These are phyloP conservation scores for Tenthredo amoena DNA, from an alignment of 2,888 invertebrate species.

Conservation along the genomic window DNA sequence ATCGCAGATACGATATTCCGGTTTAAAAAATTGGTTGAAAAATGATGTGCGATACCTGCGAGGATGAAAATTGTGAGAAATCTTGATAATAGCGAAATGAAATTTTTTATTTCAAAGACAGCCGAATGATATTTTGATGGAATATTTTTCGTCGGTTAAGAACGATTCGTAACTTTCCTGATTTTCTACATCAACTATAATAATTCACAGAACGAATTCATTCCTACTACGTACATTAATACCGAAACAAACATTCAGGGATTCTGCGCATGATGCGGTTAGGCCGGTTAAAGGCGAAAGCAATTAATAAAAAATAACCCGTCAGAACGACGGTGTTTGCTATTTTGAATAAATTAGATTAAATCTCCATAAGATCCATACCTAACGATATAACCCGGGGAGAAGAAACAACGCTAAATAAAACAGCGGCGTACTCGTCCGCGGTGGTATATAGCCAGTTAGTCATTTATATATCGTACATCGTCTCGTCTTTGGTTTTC, in stretches of 20 bases:
- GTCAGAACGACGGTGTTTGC: slow-evolving; percentile 32
- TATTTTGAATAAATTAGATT: slow-evolving; percentile 53
- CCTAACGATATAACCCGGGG: slow-evolving; percentile 37
- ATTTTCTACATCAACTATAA: neutral
- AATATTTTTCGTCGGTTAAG: neutral
- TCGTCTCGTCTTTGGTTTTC: neutral
- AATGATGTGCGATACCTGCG: neutral
- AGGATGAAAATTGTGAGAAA: neutral
- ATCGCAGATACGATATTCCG: neutral
- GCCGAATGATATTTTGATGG: neutral
- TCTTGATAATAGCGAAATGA: neutral
- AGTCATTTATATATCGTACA: slow-evolving; percentile 34
- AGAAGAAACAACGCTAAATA: slow-evolving; percentile 30
- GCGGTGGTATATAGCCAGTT: slow-evolving; percentile 22
- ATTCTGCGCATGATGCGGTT: neutral
- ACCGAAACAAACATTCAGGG: neutral
- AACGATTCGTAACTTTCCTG: neutral
- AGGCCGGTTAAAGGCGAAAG: neutral
- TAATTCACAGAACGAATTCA: neutral
- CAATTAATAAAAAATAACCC: slow-evolving; percentile 23
- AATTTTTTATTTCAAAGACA: neutral
- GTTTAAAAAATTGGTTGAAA: neutral
- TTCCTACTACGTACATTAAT: neutral
- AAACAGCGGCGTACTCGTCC: slow-evolving; percentile 32
- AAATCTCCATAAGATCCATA: slow-evolving; percentile 52